A percentile compares a stretch with the other conserved stretches of the same genome.
phyloP scores from a whole-genome alignment of 37 sponge, comb jelly and placozoan genomes.

The Mnemiopsis leidyi region DNA sequence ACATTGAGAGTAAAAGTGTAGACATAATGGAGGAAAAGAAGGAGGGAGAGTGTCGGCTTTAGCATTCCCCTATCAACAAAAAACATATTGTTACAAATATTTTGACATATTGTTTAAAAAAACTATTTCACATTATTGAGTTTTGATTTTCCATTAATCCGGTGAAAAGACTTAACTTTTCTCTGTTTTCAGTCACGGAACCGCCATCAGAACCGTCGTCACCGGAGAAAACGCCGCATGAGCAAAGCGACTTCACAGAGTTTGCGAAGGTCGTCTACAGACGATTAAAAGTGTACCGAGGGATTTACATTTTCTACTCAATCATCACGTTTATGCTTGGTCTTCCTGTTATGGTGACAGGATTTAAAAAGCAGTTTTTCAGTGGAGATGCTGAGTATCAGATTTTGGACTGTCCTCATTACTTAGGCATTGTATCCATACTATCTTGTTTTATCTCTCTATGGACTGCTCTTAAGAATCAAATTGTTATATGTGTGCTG shows the following conservation, averaged over 20 bases:
- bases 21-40: neutral
- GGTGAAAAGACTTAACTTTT: neutral
- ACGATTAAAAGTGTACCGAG: conserved; percentile 56
- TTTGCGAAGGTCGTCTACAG: conserved; percentile 55
- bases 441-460: conserved; percentile 47
- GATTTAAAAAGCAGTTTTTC: conserved; percentile 60
- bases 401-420: conserved; percentile 38
- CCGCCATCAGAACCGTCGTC: neutral
- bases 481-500: conserved; percentile 62
- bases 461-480: conserved; percentile 53
- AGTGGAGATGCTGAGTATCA: neutral
- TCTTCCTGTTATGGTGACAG: conserved; percentile 40
- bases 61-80: too few relatives aligned
- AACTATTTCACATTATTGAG: too few relatives aligned
- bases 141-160: too few relatives aligned
- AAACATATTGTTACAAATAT: too few relatives aligned
- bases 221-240: neutral
- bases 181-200: neutral
- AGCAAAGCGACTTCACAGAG: conserved; percentile 48
- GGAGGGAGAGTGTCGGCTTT: neutral
- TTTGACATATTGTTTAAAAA: too few relatives aligned
- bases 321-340: conserved; percentile 55
- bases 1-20: conserved; percentile 9
- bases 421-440: conserved; percentile 35
- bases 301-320: conserved; percentile 65